Base-by-base conservation (phyloP, 1,140 invertebrate species). In the Sitobion miscanthi region DNA sequence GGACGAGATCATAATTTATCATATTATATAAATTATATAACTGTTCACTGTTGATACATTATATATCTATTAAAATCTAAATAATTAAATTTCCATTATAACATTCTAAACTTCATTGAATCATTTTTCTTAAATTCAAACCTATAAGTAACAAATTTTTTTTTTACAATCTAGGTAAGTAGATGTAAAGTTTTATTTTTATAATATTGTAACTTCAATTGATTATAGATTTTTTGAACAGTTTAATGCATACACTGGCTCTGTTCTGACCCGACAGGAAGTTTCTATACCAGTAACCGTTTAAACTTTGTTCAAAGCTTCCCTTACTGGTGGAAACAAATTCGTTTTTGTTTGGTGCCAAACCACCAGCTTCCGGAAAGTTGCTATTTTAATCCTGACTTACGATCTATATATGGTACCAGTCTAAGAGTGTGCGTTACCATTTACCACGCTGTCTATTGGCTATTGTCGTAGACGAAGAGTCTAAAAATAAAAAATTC, bases 331-430 rank as follows among this genome's bases (percentile, higher is more conserved):
- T 77, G 0, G 62, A 77, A 17, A 77, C 30, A n/a, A 77, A 77
- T n/a, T 35, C n/a, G 30, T 77, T 77, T n/a, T 77, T 30, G 1
- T 77, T 77, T 14, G 30, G 62, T 77, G 62, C 62, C 62, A 77
- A 77, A 77, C 62, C 62, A 77, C 14, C 14, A n/a, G n/a, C 62
- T 77, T 77, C 62, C 30, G 14, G 14, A 77, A 77, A n/a, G 30
- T 77, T n/a, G 62, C 62, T 77, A 77, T 77, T 77, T 77, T 77
- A 77, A n/a, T 77, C n/a, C 62, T 77, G 5, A n/a, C 62, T 77
- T n/a, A 77, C 62, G 5, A 77, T 77, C 11, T 77, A 77, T n/a
- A n/a, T 17, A 77, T n/a, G 62, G 4, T n/a, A n/a, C n/a, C n/a
- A 77, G 62, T 77, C 30, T 77, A n/a, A n/a, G n/a, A 77, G 14